Percentiles rank a stretch among this genome's conserved stretches.
Conservation (phyloP, 2,113 vertebrate species). For the Macrotis lagotis region DNA sequence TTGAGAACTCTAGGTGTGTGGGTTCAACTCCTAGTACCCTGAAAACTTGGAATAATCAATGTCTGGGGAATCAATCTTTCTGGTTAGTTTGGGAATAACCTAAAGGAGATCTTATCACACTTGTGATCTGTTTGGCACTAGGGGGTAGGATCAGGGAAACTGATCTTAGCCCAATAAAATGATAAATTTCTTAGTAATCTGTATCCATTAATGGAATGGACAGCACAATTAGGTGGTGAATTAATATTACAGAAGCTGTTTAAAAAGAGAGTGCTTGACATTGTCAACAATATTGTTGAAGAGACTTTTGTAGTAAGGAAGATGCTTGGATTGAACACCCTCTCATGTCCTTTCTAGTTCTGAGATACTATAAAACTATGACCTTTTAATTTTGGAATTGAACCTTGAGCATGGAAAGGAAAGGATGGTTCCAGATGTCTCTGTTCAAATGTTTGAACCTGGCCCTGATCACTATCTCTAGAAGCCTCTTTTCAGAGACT, state of each 20-base stretch:
- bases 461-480: background rate
- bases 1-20: background rate
- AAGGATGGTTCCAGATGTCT: background rate
- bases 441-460: background rate
- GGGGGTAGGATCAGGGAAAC: background rate
- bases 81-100: background rate
- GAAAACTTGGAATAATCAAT: background rate
- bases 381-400: background rate
- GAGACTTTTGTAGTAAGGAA: background rate
- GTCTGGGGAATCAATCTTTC: background rate
- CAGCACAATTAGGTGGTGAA: background rate
- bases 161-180: background rate
- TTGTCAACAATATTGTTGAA: background rate
- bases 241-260: background rate
- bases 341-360: background rate
- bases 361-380: background rate
- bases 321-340: background rate
- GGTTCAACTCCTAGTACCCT: background rate
- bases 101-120: background rate
- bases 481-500: background rate
- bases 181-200: background rate
- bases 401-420: background rate
- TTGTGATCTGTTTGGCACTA: background rate
- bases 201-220: background rate
- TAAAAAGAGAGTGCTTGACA: background rate